Base-by-base conservation (phyloP, 2,888 invertebrate species). In the Thecophora atra region DNA sequence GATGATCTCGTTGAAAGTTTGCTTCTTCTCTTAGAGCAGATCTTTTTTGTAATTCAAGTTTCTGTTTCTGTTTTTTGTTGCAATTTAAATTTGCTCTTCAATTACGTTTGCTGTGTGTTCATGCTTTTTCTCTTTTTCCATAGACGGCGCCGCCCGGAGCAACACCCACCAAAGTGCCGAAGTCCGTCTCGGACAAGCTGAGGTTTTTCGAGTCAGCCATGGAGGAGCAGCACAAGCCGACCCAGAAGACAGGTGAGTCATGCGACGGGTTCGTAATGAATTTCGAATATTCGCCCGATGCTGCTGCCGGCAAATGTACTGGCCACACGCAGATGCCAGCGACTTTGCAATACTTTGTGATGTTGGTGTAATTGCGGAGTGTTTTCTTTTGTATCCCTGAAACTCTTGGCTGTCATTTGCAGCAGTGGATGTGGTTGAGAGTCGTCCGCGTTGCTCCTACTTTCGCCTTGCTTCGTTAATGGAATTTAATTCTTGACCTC, bases 151-250 rank as follows among this genome's bases (percentile, higher is more conserved):
- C 81, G 69, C 42, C 72, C 62, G 70, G 70, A 51, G 19, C 73
- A 60, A 56, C 72, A 68, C 68, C 74, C 71, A 72, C 72, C 70
- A 90, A 90, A 87, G 90, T 91, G 83, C 91, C 91, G 83, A 94
- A 94, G 89, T 92, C 96, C 75, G 96, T 98, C 83, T 95, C 94
- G 86, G 95, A 96, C 88, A 95, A 95, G 88, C 96, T 96, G 88
- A 94, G 93, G 84, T 95, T 97, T 88, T 98, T 98, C 87, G 98
- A 98, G 88, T 93, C 94, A 84, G 97, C 97, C 75, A 96, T 98
- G 92, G 95, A 96, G 88, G 95, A 96, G 86, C 94, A 94, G 86
- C 92, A 94, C 79, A 94, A 94, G 87, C 93, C 94, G 76, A 91
- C 93, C 79, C 91, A 93, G 67, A 95, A 94, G 88, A 91, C 94